Evolutionary conservation across 2,888 invertebrate species (phyloP), one percentile per base, ranked within the genome.

Genomic region (Patella ulyssiponensis): DNA sequence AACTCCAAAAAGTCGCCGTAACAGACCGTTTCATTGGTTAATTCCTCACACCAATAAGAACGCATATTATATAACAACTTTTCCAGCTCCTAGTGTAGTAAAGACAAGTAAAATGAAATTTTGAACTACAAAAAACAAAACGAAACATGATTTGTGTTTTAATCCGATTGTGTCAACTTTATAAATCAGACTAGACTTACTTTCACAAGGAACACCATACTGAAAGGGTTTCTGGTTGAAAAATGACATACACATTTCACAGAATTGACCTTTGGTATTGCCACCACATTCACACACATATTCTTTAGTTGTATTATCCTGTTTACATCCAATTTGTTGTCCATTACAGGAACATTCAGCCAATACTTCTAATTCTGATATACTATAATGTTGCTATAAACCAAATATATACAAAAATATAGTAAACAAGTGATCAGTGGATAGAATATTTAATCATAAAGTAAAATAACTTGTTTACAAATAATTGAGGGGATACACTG

Each of bases 271-370:
- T 53, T 74, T 74, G 1, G 88, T 86, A 80, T 86, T 84, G 23
- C 84, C 85, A 0, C 87, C 88, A 82, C 88, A 88, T n/a, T 85
- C 81, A 79, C 88, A 88, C 79, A 83, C 82, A 77, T 82, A 88
- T 74, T 80, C 78, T 9, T 82, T 84, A 3, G 86, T 85, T 14
- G 54, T 53, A 23, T 80, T 77, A 70, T 76, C 82, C 51, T 78
- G 51, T 14, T 74, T 79, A 79, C 88, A 88, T 11, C 73, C 85
- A 14, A 77, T 81, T 33, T 84, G 81, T 20, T 82, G 86, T 1
- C 85, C 88, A 77, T 84, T 87, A 77, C 88, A 88, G 20, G 80
- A 79, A 76, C 88, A 88, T 75, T 87, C 87, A 0, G 88, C 88
- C 79, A 83, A 53, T 27, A 88, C 85, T 14, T 79, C 75, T 75